Evolutionary conservation across 2,797 vertebrate genomes (phyloP).

Genomic region (Rousettus madagascariensis): DNA sequence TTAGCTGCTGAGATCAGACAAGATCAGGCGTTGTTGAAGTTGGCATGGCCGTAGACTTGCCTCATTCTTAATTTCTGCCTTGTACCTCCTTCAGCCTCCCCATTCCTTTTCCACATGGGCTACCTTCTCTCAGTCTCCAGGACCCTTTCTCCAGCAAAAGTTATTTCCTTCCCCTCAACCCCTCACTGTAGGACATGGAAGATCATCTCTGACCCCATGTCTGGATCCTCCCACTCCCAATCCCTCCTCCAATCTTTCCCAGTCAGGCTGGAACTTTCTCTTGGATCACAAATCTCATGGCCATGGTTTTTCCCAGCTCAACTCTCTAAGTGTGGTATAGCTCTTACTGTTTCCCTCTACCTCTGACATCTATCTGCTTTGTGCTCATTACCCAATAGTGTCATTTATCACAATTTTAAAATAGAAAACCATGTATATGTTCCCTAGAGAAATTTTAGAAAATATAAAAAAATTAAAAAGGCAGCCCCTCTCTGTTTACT

Average conservation of each 20-base stretch:
- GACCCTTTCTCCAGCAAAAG: background rate
- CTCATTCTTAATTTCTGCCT: background rate
- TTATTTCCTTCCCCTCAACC: rapidly evolving
- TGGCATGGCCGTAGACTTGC: background rate
- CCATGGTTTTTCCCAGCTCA: background rate
- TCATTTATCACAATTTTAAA: background rate
- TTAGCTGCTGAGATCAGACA: no score
- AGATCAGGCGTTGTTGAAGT: no score
- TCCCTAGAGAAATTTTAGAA: background rate
- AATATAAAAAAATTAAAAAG: background rate
- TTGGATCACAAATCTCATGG: background rate
- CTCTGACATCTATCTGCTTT: background rate
- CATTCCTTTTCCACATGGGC: background rate
- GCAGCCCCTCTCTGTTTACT: background rate
- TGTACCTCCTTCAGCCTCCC: background rate
- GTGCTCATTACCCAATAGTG: background rate
- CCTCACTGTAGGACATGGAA: background rate
- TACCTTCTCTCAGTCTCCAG: background rate
- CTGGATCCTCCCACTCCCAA: background rate
- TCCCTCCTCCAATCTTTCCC: background rate
- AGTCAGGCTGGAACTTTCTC: background rate
- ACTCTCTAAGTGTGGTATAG: background rate
- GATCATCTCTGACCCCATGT: background rate
- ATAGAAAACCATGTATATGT: background rate
- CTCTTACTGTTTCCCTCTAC: background rate